Base-by-base conservation (phyloP, 2,797 vertebrate genomes). In the Sebastes kiyomatsui region DNA sequence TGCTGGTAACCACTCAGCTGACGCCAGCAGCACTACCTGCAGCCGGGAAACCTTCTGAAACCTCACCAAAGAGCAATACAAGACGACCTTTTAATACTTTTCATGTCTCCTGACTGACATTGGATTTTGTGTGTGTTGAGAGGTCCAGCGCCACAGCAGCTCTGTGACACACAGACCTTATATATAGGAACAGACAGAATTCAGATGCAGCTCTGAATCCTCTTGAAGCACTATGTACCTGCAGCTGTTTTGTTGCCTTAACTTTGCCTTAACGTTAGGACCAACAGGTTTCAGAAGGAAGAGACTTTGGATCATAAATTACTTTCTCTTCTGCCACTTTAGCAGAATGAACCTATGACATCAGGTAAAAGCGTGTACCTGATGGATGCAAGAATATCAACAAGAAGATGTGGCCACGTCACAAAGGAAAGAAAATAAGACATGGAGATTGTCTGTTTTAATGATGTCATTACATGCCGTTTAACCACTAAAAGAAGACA, bases 51-150 rank as follows among this genome's bases (percentile, higher is more conserved):
- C 90, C 89, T 83, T 68, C 71, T 76, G 81, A 83, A 88, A 87
- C 92, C 88, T 92, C 92, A 93, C 87, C 91, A 93, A 94, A 94
- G 86, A 93, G 90, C 91, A 92, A 86, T 77, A 90, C 83, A 70
- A 75, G 72, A 84, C 23, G 22, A 76, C 16, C 16, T 82, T 86
- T 22, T 87, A 46, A 71, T 60, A 76, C 72, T 38, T 61, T 72
- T 85, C 13, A 52, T 87, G 81, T 94, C 42, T 93, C 84, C 89
- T 91, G 84, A 90, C 86, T 92, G 93, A 95, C 92, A 87, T 70
- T 67, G 75, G 77, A 84, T 35, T 66, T 42, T 62, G 35, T 68
- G 52, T 70, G 61, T 62, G 25, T 82, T 67, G 42, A 75, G 61
- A 78, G 59, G 65, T 78, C 69, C 18, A 71, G 71, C n/a, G 71